Evolutionary conservation across 2,113 vertebrate genomes (phyloP).

Genomic region (Anser cygnoides): DNA sequence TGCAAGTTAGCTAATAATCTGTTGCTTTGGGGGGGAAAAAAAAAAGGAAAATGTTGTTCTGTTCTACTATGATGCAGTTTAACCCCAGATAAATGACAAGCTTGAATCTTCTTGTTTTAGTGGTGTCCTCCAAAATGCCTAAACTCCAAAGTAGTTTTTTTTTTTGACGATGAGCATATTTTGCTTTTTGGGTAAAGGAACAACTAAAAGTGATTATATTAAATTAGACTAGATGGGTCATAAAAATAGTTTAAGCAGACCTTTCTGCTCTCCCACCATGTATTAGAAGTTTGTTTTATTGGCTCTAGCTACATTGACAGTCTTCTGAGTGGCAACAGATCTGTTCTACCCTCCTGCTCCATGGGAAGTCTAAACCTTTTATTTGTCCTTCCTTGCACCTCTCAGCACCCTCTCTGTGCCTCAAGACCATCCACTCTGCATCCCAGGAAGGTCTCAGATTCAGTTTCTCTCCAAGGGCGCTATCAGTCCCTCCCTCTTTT

Average conservation of each 20-base stretch:
- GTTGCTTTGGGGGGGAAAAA: neutral
- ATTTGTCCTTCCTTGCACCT: neutral
- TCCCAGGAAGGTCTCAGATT: neutral
- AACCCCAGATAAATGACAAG: neutral
- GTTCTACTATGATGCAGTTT: neutral
- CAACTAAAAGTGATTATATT: neutral
- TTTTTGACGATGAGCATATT: neutral
- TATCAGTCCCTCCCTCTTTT: neutral
- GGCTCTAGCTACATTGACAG: neutral
- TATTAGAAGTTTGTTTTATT: neutral
- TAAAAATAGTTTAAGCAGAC: neutral
- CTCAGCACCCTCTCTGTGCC: neutral
- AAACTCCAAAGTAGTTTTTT: neutral
- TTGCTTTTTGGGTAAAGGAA: neutral
- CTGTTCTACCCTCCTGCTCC: neutral
- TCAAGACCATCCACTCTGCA: neutral
- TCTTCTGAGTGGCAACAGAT: neutral
- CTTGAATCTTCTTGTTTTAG: neutral
- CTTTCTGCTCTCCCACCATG: fast-evolving
- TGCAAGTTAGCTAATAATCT: neutral
- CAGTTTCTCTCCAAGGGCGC: neutral
- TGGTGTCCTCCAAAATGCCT: neutral
- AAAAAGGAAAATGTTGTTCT: neutral
- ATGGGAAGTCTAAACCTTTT: neutral
- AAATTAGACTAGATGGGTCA: neutral